Base-by-base conservation (phyloP, 2,888 invertebrate genomes). In the Dastarcus helophoroides region DNA sequence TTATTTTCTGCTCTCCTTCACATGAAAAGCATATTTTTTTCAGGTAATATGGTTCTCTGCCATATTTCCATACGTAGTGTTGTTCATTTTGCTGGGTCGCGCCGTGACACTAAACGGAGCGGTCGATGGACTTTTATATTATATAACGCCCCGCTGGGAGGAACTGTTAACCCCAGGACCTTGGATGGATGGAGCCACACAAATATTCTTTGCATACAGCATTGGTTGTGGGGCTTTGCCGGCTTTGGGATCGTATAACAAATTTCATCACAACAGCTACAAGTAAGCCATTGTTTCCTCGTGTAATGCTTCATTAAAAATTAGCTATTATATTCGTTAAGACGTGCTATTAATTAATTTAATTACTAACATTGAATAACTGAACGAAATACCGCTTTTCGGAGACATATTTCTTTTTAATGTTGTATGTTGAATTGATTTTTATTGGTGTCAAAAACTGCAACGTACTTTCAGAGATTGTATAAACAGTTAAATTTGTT, bases 201-300 rank as follows among this genome's bases (percentile, higher is more conserved):
- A 82, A 55, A 79, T 81, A 41, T 81, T 82, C 62, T 82, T 81
- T 56, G 81, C 80, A 1, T 71, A 82, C 46, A 80, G 80, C 34
- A 79, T 80, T 27, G 80, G 81, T 10, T 81, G 79, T 38, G 81
- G 81, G 8, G 80, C 80, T 2, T 58, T 83, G 25, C 69, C 82
- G 2, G 79, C 81, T 3, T 65, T 78, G 22, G 79, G 80, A 25
- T 79, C 79, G 27, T 81, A 80, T 59, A 81, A 81, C 57, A 73
- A 76, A 48, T 79, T 80, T 50, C 72, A 82, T 53, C 81, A 82
- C 53, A 79, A 83, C 51, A 76, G 76, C 36, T 79, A 77, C 63
- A 72, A 68, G 79, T 79, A 58, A 51, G 47, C 30, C 7, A 23
- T 23, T 29, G 25, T 16, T 27, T 21, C 27, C n/a, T n/a, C n/a